Percentiles rank a stretch among this genome's conserved stretches.
Evolutionary conservation across 2,113 vertebrate genomes (phyloP).

Genomic region (Hiodon alosoides): DNA sequence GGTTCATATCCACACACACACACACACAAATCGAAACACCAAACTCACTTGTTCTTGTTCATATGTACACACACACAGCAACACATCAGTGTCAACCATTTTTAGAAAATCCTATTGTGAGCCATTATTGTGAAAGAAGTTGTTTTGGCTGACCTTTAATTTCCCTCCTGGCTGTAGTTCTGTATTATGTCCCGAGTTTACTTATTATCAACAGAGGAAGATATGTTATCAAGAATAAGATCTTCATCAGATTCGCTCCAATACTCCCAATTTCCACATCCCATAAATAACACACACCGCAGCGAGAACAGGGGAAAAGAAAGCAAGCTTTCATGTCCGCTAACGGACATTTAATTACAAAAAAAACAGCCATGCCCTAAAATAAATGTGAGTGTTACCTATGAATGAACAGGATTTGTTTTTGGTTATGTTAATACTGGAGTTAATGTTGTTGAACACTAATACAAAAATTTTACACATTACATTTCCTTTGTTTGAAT

Average conservation of each 20-base stretch:
- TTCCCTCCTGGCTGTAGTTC: conserved; percentile 22
- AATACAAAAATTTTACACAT: too few relatives aligned
- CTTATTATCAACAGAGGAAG: conserved; percentile 14
- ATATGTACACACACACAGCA: not conserved
- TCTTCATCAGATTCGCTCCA: conserved; percentile 5
- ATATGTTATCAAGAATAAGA: conserved; percentile 1
- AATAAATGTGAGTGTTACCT: not conserved
- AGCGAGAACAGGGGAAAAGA: not conserved
- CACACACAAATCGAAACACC: not conserved
- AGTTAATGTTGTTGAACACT: not conserved
- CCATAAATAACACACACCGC: conserved; percentile 24
- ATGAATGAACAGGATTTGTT: conserved; percentile 1
- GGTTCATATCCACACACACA: not conserved
- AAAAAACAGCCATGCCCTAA: not conserved
- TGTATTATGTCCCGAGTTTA: conserved; percentile 3
- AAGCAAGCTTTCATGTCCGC: not conserved
- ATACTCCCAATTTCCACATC: conserved; percentile 17
- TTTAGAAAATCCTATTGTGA: conserved; percentile 9
- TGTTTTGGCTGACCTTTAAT: conserved; percentile 26
- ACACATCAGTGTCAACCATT: too few relatives aligned
- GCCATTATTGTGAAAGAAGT: not conserved
- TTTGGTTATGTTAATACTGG: not conserved
- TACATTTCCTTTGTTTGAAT: too few relatives aligned
- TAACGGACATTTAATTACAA: conserved; percentile 9
- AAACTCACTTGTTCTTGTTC: not conserved